These are phyloP conservation scores for Holcopasites calliopsidis DNA, from an alignment of 1,140 invertebrate genomes.

Conservation along the genomic window DNA sequence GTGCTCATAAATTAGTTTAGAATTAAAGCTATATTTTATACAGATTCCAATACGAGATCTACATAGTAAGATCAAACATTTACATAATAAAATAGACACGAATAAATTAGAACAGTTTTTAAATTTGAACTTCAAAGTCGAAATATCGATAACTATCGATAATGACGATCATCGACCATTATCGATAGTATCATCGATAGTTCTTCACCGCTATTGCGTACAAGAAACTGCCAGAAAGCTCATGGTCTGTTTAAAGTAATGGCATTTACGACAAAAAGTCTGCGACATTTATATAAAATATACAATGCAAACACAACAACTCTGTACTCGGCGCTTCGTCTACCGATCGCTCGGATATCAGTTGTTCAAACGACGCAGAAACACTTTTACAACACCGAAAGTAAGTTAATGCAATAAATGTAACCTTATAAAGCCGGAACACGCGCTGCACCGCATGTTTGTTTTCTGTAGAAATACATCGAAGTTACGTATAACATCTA, in stretches of 20 bases:
- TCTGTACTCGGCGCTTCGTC: slow-evolving; percentile 57
- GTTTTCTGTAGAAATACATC: not conserved
- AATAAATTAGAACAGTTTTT: too few relatives aligned
- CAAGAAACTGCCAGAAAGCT: slow-evolving; percentile 35
- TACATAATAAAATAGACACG: too few relatives aligned
- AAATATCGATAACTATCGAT: too few relatives aligned
- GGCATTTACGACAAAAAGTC: slow-evolving; percentile 69
- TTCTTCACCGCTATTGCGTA: not conserved
- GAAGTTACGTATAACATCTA: not conserved
- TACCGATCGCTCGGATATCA: slow-evolving; percentile 51
- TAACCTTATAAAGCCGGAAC: slow-evolving; percentile 53
- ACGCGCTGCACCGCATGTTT: not conserved
- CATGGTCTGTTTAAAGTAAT: slow-evolving; percentile 58
- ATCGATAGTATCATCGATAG: too few relatives aligned
- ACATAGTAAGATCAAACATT: too few relatives aligned
- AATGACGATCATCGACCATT: too few relatives aligned
- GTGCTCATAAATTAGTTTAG: too few relatives aligned
- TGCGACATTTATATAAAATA: slow-evolving; percentile 69
- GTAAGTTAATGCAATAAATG: slow-evolving; percentile 55
- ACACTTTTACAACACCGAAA: slow-evolving; percentile 58
- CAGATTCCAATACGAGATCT: too few relatives aligned
- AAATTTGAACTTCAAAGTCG: too few relatives aligned
- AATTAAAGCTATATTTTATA: too few relatives aligned
- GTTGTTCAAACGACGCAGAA: slow-evolving; percentile 56
- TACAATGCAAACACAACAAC: slow-evolving; percentile 62